Conservation (phyloP, 2,113 vertebrate species). For the Pipa parva region DNA sequence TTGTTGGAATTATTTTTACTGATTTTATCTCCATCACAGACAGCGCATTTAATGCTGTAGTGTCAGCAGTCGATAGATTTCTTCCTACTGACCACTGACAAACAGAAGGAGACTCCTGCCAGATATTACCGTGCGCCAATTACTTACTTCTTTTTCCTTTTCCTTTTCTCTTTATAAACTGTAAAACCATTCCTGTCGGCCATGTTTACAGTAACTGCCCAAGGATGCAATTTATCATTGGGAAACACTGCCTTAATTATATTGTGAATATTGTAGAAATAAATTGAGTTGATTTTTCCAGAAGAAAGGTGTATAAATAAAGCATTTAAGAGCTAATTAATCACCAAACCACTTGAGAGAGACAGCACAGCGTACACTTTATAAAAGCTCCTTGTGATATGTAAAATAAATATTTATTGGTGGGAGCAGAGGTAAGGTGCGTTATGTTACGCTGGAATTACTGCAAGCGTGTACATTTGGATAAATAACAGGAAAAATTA, state of each 20-base stretch:
- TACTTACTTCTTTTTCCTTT: constrained; percentile 23
- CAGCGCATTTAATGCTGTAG: background rate
- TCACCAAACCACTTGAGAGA: constrained; percentile 31
- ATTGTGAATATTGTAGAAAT: constrained; percentile 30
- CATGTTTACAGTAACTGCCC: background rate
- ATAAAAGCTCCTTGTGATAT: constrained; percentile 10
- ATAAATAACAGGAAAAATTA: background rate
- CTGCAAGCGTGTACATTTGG: background rate
- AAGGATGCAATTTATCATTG: constrained; percentile 32
- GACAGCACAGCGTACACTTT: constrained; percentile 10
- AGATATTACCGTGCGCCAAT: background rate
- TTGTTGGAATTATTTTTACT: constrained; percentile 38
- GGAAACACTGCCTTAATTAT: constrained; percentile 31
- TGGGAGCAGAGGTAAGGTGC: background rate
- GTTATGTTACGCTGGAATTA: background rate
- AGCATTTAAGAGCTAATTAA: constrained; percentile 33
- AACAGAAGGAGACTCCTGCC: constrained; percentile 22
- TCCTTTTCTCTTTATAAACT: background rate
- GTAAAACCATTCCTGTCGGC: constrained; percentile 28
- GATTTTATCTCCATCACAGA: constrained; percentile 37
- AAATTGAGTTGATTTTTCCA: constrained; percentile 7
- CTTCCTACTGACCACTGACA: constrained; percentile 36
- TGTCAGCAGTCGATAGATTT: background rate
- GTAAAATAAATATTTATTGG: constrained; percentile 28
- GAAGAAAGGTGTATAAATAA: constrained; percentile 29